A percentile compares a stretch with the other conserved stretches of the same genome.
Evolutionary conservation across 2,888 invertebrate genomes (phyloP).

Genomic region (Drosophila macrothrix): DNA sequence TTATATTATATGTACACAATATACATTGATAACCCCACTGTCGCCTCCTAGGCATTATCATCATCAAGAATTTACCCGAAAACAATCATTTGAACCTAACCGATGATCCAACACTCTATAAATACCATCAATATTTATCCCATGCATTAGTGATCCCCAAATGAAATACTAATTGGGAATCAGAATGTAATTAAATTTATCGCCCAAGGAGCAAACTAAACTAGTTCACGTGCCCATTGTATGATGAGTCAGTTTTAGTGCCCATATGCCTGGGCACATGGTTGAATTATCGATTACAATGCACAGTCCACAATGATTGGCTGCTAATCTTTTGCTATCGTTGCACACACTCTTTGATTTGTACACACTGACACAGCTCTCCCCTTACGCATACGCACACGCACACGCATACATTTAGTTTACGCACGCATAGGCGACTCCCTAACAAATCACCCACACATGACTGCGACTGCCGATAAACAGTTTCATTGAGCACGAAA

Average conservation of each 20-base stretch:
- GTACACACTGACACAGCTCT: constrained; percentile 7
- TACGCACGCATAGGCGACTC: background rate
- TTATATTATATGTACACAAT: constrained; percentile 14
- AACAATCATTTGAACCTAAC: constrained; percentile 9
- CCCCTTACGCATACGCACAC: constrained; percentile 3
- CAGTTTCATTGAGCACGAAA: constrained; percentile 60
- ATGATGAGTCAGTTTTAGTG: constrained; percentile 19
- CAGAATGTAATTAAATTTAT: no score
- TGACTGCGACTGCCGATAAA: constrained; percentile 37
- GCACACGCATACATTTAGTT: constrained; percentile 6
- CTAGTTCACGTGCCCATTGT: constrained; percentile 14
- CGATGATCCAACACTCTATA: constrained; percentile 6
- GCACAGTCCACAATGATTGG: constrained; percentile 12
- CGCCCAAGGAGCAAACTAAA: background rate
- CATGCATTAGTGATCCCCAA: no score
- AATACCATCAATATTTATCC: background rate
- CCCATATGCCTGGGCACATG: background rate
- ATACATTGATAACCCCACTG: constrained; percentile 52
- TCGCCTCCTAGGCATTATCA: constrained; percentile 33
- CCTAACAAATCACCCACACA: constrained; percentile 21
- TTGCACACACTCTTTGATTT: constrained; percentile 7
- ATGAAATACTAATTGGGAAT: no score
- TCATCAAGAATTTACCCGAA: constrained; percentile 36
- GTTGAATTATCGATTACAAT: constrained; percentile 13
- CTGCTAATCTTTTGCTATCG: background rate